Evolutionary conservation across 2,113 vertebrate genomes (phyloP), one percentile per base, ranked within the genome.

Genomic region (Mohoua ochrocephala): DNA sequence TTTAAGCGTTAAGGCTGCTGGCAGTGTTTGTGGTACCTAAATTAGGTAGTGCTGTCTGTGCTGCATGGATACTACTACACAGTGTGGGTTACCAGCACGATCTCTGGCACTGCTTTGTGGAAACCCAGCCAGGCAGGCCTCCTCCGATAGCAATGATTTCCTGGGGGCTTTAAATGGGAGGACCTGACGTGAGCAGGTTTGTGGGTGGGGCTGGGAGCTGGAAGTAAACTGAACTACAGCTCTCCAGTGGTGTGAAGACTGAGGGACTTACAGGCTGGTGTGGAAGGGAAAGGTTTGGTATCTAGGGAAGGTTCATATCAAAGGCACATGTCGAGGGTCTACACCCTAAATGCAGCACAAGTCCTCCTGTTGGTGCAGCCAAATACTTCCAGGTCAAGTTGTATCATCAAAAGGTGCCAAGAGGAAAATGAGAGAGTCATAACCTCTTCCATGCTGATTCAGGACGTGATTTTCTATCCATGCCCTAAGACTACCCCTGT

Each of bases 401-500:
- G 15, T 13, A 20, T 54, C 44, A 90, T 63, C 60, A 78, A 92
- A 92, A 87, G 24, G 6, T 57, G 21, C 41, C 22, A 33, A 73
- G 63, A 67, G 10, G 41, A 77, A 89, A 95, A 69, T 60, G 27
- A 28, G 19, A 22, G 17, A 31, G 19, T 64, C 13, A 33, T 33
- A 65, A 54, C 13, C 31, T 70, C 31, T 84, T 59, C 21, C 19
- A 24, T 15, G 10, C 10, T 39, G 21, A 74, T 35, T 57, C 65
- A 88, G 57, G 41, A 73, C 20, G 19, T 30, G 11, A 61, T 0
- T 0, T 52, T 15, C 28, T 42, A 18, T 44, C 63, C 20, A 7
- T 35, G 7, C 11, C 9, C 19, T 30, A 13, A 53, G 12, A 74
- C 21, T 50, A 78, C 6, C 2, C 14, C 4, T 1, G 0, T 0